Conservation (phyloP, 1,140 invertebrate species). For the Phenacoccus solenopsis region DNA sequence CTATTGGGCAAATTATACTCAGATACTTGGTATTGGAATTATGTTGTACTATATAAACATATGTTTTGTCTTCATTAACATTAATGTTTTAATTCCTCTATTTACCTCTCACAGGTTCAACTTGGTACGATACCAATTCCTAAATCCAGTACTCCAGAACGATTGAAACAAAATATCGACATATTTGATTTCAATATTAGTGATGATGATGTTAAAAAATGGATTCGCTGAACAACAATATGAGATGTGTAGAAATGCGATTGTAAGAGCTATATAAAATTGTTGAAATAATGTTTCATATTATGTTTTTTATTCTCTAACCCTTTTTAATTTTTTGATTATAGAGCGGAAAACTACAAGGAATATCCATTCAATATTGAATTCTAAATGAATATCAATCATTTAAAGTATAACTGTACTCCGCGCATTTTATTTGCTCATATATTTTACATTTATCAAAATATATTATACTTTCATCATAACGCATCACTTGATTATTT, state of each 20-base stretch:
- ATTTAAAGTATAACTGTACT: too few species aligned
- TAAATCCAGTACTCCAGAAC: constrained; percentile 50
- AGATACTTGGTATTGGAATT: constrained; percentile 39
- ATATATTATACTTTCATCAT: too few species aligned
- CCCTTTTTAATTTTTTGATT: background rate
- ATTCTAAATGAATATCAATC: too few species aligned
- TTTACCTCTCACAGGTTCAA: constrained; percentile 32
- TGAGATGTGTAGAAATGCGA: constrained; percentile 26
- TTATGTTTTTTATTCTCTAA: too few species aligned
- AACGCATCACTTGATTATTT: too few species aligned
- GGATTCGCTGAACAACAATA: constrained; percentile 32
- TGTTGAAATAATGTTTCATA: background rate
- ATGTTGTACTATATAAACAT: constrained; percentile 17
- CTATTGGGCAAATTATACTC: constrained; percentile 54
- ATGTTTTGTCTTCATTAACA: background rate
- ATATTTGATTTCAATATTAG: constrained; percentile 56
- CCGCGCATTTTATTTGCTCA: too few species aligned
- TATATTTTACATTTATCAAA: too few species aligned
- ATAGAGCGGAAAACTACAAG: background rate
- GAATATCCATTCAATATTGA: background rate
- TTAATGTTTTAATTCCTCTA: background rate
- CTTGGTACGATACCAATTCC: constrained; percentile 43
- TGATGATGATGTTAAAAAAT: constrained; percentile 38
- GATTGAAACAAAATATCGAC: constrained; percentile 55
- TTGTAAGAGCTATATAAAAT: constrained; percentile 26